A percentile compares a stretch with the other conserved stretches of the same genome.
These are phyloP conservation scores for Tor tambroides DNA, from an alignment of 2,113 vertebrate species.

Conservation along the genomic window DNA sequence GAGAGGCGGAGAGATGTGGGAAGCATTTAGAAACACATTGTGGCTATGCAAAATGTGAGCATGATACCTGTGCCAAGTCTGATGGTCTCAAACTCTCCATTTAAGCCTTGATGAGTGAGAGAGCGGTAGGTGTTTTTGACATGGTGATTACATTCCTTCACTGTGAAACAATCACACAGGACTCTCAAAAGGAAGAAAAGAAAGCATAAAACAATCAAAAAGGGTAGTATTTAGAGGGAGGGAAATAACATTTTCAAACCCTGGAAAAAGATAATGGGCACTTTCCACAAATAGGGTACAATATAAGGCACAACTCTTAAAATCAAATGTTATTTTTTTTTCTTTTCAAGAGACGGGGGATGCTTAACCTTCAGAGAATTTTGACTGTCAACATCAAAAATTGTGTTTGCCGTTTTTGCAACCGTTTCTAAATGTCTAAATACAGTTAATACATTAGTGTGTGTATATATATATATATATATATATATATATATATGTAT, in stretches of 20 bases:
- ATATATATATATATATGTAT: too few relatives aligned
- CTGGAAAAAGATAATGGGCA: background rate
- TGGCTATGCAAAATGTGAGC: background rate
- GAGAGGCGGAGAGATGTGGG: background rate
- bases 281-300: background rate
- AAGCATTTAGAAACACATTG: background rate
- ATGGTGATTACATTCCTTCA: constrained; percentile 17
- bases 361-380: background rate
- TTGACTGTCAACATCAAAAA: background rate
- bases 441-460: background rate
- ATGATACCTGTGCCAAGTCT: background rate
- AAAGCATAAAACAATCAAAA: background rate
- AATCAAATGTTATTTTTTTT: background rate
- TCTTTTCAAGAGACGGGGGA: background rate
- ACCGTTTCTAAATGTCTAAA: background rate
- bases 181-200: background rate
- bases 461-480: background rate
- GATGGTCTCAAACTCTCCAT: background rate
- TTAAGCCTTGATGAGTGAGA: background rate
- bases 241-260: background rate
- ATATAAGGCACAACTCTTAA: background rate
- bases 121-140: background rate
- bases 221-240: background rate
- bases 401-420: background rate
- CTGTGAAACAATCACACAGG: background rate